Evolutionary conservation across 2,113 vertebrate species (phyloP).

Genomic region (Pteronura brasiliensis): DNA sequence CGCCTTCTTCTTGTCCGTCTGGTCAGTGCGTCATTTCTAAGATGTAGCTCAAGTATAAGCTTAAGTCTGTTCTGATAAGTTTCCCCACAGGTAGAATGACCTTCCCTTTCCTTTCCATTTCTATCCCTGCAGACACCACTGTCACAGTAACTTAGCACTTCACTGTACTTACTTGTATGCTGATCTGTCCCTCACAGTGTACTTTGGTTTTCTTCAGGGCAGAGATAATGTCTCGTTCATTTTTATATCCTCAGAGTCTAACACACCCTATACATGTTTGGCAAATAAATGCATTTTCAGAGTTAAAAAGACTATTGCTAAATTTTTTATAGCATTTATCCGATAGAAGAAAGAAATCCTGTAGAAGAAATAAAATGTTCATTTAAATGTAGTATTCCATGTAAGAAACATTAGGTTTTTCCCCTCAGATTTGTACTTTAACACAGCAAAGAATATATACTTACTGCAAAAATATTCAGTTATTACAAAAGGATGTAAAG

Average conservation of each 20-base stretch:
- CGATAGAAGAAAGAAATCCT: background rate
- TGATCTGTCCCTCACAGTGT: background rate
- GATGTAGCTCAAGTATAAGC: background rate
- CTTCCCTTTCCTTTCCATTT: background rate
- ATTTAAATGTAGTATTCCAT: background rate
- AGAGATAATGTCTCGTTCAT: background rate
- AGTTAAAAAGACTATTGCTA: background rate
- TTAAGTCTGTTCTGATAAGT: background rate
- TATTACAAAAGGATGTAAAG: background rate
- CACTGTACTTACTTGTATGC: background rate
- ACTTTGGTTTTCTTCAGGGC: background rate
- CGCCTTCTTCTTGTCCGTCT: background rate
- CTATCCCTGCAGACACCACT: background rate
- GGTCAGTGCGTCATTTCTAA: background rate
- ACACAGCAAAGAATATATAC: background rate
- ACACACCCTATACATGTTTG: background rate
- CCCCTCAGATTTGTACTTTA: background rate
- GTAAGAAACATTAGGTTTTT: background rate
- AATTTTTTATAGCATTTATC: background rate
- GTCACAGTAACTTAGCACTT: background rate
- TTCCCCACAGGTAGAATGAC: background rate
- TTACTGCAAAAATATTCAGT: background rate
- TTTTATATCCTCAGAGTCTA: background rate
- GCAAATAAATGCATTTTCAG: constrained; percentile 17
- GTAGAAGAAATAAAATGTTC: background rate